These are phyloP conservation scores for Stenodema calcarata DNA, from an alignment of 2,888 invertebrate genomes.

Conservation along the genomic window DNA sequence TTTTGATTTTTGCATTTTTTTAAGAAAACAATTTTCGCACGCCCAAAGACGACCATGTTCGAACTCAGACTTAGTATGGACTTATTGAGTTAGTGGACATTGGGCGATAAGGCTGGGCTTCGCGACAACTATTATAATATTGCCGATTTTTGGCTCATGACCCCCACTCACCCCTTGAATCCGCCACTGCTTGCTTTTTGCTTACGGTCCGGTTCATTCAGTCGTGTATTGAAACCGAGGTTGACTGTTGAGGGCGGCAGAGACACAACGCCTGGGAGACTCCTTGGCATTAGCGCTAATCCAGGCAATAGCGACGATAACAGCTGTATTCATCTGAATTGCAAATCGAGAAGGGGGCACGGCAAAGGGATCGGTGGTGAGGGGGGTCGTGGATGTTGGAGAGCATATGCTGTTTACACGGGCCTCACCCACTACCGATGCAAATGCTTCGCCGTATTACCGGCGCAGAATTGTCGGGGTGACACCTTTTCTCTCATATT, in stretches of 20 bases:
- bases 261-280: neutral
- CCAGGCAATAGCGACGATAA: conserved; percentile 50
- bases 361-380: neutral
- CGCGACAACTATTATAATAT: too few species aligned
- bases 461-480: neutral
- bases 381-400: neutral
- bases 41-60: too few species aligned
- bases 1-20: too few species aligned
- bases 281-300: conserved; percentile 42
- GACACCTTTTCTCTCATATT: neutral
- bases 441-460: conserved; percentile 44
- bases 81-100: too few species aligned
- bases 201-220: conserved; percentile 16
- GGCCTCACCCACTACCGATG: conserved; percentile 40
- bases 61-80: too few species aligned
- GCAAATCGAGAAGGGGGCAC: conserved; percentile 33
- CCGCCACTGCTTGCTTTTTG: too few species aligned
- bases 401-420: conserved; percentile 50
- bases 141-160: too few species aligned
- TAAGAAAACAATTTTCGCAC: too few species aligned
- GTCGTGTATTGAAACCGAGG: conserved; percentile 25
- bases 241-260: neutral
- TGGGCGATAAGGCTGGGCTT: too few species aligned
- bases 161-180: too few species aligned
- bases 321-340: conserved; percentile 50